These are phyloP conservation scores for Mesorhabditis sp. DNA, from an alignment of 2,888 invertebrate genomes.

Conservation along the genomic window DNA sequence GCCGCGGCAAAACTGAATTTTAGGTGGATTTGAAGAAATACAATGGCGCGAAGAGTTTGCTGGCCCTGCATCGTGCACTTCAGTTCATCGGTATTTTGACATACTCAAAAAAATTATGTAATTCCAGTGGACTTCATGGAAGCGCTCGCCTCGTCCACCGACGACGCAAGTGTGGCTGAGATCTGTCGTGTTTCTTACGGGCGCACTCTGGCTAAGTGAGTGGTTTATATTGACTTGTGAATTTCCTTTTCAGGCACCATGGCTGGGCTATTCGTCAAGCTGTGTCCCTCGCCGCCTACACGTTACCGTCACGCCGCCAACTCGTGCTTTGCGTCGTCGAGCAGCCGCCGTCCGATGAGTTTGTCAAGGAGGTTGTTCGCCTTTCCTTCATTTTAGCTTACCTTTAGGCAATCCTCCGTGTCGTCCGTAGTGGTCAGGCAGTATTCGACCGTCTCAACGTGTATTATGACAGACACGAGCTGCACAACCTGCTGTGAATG, in stretches of 20 bases:
- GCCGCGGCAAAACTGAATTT: neutral
- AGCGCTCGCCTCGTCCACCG: constrained; percentile 12
- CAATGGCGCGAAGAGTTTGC: neutral
- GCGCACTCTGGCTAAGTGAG: constrained; percentile 27
- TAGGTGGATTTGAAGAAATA: neutral
- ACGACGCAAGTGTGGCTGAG: constrained; percentile 25
- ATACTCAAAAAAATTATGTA: neutral
- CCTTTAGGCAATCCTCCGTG: constrained; percentile 14
- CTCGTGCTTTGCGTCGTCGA: constrained; percentile 30
- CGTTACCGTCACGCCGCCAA: constrained; percentile 27
- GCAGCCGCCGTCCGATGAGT: constrained; percentile 10
- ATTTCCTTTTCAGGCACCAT: constrained; percentile 27
- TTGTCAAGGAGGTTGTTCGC: constrained; percentile 11
- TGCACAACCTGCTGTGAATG: constrained; percentile 18
- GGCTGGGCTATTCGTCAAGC: constrained; percentile 35
- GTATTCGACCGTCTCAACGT: constrained; percentile 20
- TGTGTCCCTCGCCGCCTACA: constrained; percentile 34
- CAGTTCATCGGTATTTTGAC: neutral
- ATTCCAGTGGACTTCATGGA: constrained; percentile 26
- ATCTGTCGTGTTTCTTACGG: constrained; percentile 34
- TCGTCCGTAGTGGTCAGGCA: constrained; percentile 22
- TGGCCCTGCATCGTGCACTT: neutral
- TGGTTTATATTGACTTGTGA: neutral
- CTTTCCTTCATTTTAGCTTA: constrained; percentile 1
- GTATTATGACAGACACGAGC: constrained; percentile 19